Evolutionary conservation across 2,113 vertebrate species (phyloP), one percentile per base, ranked within the genome.

Genomic region (Ctenodactylus gundi): DNA sequence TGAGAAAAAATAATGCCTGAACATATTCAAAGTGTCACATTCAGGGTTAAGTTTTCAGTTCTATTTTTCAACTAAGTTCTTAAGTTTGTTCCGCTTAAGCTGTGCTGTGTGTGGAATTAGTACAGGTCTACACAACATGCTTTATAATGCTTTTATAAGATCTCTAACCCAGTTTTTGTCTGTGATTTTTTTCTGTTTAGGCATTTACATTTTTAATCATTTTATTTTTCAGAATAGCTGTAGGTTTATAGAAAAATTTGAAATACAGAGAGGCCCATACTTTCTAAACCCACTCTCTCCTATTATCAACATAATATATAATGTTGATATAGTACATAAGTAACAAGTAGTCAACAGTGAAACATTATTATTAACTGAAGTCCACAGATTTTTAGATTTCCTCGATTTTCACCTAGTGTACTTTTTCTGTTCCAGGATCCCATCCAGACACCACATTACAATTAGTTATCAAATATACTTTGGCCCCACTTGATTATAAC

Each of bases 51-150:
- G 53, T 64, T 76, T 88, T 73, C 93, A 91, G 73, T 72, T 90
- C 44, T 31, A 70, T 55, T 90, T 97, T 90, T 88, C 77, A 93
- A 65, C 90, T 91, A 95, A 95, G 46, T 78, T 88, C 62, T 78
- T 85, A 62, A 46, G 34, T 86, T 39, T 93, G 84, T 58, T 93
- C 80, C 78, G 51, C 57, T 68, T 67, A 86, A 85, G 36, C 64
- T 46, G 34, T 25, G 44, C 53, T 85, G 31, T 84, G 18, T 14
- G n/a, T 72, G 73, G 67, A 89, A 94, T 90, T 93, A 94, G 78
- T 83, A 67, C 94, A 58, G 7, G 87, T n/a, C 77, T 95, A 60
- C 75, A 94, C 68, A 95, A 96, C 93, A 89, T 29, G 41, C 68
- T 57, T 83, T 89, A 62, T 65, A 84, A 83, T 86, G 78, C 91